Evolutionary conservation across 2,797 vertebrate genomes (phyloP), one percentile per base, ranked within the genome.

Genomic region (Karalla daura): DNA sequence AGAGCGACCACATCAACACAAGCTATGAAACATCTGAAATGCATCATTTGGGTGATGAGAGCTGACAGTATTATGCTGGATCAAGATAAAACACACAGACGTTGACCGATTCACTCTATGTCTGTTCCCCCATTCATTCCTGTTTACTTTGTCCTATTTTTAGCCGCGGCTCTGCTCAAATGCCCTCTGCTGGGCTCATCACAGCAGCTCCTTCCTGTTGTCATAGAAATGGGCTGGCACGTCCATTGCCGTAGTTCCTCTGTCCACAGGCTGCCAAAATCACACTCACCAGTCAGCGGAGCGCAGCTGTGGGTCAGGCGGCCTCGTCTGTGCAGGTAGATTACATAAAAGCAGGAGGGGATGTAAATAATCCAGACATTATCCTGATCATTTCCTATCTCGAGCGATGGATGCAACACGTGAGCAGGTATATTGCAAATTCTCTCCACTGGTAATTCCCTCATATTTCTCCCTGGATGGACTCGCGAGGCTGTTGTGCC

Each of bases 81-180:
- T 33, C 8, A 20, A 37, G 3, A n/a, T 5, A 18, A 6, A 20
- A 30, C 2, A 41, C 30, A 21, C 44, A 39, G 4, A 54, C 49
- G 14, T 3, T 5, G 21, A 3, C 15, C 3, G 25, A 39, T 44
- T 67, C 10, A 58, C 40, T 27, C 5, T 55, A 25, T 54, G n/a
- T n/a, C n/a, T n/a, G n/a, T 27, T 23, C 17, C 40, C 27, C 47
- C 58, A 5, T 62, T 68, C 62, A 13, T 44, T 53, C 61, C n/a
- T 78, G 58, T 70, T 86, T 74, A 74, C 60, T 63, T 32, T 9
- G 40, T 75, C 14, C 80, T 93, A 89, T 90, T 90, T 90, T 80
- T 82, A 82, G 85, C 70, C 2, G 13, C 56, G 32, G 61, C 76
- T 55, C 56, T 21, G 55, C 63, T 78, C 59, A 68, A 21, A 51